Percentiles rank a stretch among this genome's conserved stretches.
phyloP scores from a whole-genome alignment of 2,888 invertebrate genomes.

The Zeuzera pyrina region DNA sequence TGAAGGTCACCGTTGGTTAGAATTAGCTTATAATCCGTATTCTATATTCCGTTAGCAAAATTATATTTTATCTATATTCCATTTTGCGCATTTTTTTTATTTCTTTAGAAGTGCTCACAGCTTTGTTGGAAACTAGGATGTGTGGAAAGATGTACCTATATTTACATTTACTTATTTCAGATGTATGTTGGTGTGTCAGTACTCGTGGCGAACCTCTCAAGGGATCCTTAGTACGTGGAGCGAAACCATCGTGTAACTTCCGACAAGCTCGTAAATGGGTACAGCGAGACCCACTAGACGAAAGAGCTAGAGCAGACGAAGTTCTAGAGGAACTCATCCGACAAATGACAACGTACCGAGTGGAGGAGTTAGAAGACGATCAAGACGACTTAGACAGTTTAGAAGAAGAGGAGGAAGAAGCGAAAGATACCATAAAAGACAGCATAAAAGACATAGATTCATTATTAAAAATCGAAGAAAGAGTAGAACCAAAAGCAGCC shows the following conservation, averaged over 20 bases:
- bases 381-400: conserved; percentile 58
- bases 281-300: conserved; percentile 44
- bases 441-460: conserved; percentile 25
- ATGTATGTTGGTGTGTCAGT: conserved; percentile 91
- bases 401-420: conserved; percentile 16
- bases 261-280: conserved; percentile 79
- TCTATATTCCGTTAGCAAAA: too few relatives aligned
- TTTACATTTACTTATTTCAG: conserved; percentile 43
- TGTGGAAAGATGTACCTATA: too few relatives aligned
- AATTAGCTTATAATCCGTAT: too few relatives aligned
- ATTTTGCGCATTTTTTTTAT: too few relatives aligned
- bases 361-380: conserved; percentile 64
- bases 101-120: too few relatives aligned
- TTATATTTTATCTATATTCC: neutral
- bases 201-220: conserved; percentile 86
- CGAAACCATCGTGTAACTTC: conserved; percentile 84
- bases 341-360: conserved; percentile 73
- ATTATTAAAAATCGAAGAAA: conserved; percentile 42
- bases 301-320: conserved; percentile 65
- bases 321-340: conserved; percentile 80
- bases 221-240: conserved; percentile 83
- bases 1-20: too few relatives aligned
- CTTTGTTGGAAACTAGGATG: too few relatives aligned
- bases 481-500: conserved; percentile 44
- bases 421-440: conserved; percentile 15